These are phyloP conservation scores for Anthophora plumipes DNA, from an alignment of 2,888 invertebrate species.

Conservation along the genomic window DNA sequence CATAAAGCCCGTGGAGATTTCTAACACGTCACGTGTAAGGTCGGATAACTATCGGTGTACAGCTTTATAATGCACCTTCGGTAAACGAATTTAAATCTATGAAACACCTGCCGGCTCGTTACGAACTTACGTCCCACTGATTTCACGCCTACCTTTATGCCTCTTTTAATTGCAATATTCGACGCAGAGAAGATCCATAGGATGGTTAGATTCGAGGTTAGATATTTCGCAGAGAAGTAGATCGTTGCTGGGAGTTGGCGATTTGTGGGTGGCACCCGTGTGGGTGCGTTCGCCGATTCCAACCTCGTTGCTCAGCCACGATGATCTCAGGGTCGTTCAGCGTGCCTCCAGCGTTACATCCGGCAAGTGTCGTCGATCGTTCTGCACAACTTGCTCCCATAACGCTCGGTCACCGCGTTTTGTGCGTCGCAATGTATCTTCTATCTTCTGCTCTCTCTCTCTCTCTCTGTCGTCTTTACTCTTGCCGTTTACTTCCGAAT, in stretches of 20 bases:
- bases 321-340: slow-evolving; percentile 64
- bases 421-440: not conserved
- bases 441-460: not conserved
- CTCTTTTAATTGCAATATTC: not conserved
- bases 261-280: slow-evolving; percentile 60
- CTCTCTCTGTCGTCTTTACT: not conserved
- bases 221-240: too few relatives aligned
- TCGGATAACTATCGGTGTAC: slow-evolving; percentile 6
- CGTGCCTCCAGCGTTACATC: slow-evolving; percentile 52
- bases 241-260: slow-evolving; percentile 32
- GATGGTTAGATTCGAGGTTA: too few relatives aligned
- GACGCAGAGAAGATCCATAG: too few relatives aligned
- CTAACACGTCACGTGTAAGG: slow-evolving; percentile 42
- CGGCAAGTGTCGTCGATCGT: slow-evolving; percentile 58
- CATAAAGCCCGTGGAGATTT: slow-evolving; percentile 41
- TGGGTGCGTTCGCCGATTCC: slow-evolving; percentile 71
- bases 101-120: slow-evolving; percentile 47
- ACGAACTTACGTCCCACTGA: slow-evolving; percentile 13
- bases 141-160: slow-evolving; percentile 21
- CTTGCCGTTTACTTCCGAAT: not conserved
- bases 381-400: slow-evolving; percentile 44
- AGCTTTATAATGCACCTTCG: slow-evolving; percentile 29
- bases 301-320: slow-evolving; percentile 68
- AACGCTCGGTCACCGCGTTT: slow-evolving; percentile 16
- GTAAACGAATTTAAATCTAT: slow-evolving; percentile 45